Percentiles rank a stretch among this genome's conserved stretches.
Evolutionary conservation across 2,888 invertebrate genomes (phyloP).

Genomic region (Melanostoma mellinum): DNA sequence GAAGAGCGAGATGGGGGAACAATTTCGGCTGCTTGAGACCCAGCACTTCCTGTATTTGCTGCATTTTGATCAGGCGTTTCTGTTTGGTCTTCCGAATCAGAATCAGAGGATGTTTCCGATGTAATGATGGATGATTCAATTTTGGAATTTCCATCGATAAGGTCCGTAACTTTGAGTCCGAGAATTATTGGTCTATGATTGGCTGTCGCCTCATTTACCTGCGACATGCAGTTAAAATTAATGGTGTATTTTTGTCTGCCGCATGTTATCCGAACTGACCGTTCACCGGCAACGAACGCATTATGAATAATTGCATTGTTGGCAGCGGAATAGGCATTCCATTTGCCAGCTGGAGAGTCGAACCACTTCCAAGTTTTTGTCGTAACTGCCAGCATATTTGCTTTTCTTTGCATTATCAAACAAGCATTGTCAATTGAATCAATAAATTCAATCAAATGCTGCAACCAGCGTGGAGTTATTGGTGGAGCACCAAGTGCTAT

Average conservation of each 20-base stretch:
- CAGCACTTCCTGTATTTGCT: slow-evolving; percentile 37
- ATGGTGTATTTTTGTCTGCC: slow-evolving; percentile 89
- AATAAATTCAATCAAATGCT: slow-evolving; percentile 88
- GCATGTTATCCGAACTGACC: slow-evolving; percentile 87
- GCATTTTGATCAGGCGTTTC: slow-evolving; percentile 28
- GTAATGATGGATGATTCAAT: slow-evolving; percentile 62
- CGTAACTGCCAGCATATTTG: slow-evolving; percentile 85
- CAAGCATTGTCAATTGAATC: slow-evolving; percentile 91
- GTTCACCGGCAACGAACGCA: slow-evolving; percentile 89
- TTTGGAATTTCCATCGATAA: slow-evolving; percentile 66
- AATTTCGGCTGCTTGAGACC: slow-evolving; percentile 34
- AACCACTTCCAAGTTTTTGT: slow-evolving; percentile 91
- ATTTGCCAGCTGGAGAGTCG: slow-evolving; percentile 90
- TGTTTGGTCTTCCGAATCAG: slow-evolving; percentile 50
- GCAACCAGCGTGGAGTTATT: slow-evolving; percentile 88
- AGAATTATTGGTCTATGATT: slow-evolving; percentile 90
- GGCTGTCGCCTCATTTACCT: slow-evolving; percentile 92
- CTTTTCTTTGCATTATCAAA: slow-evolving; percentile 86
- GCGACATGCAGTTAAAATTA: slow-evolving; percentile 90
- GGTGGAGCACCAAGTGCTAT: slow-evolving; percentile 75
- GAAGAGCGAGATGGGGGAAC: slow-evolving; percentile 36
- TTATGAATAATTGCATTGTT: slow-evolving; percentile 91
- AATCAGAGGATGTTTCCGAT: slow-evolving; percentile 59
- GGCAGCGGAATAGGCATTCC: slow-evolving; percentile 88
- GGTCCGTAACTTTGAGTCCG: slow-evolving; percentile 82